Percentiles rank a stretch among this genome's conserved stretches.
These are phyloP conservation scores for Nyctibius grandis DNA, from an alignment of 2,797 vertebrate species.

Conservation along the genomic window DNA sequence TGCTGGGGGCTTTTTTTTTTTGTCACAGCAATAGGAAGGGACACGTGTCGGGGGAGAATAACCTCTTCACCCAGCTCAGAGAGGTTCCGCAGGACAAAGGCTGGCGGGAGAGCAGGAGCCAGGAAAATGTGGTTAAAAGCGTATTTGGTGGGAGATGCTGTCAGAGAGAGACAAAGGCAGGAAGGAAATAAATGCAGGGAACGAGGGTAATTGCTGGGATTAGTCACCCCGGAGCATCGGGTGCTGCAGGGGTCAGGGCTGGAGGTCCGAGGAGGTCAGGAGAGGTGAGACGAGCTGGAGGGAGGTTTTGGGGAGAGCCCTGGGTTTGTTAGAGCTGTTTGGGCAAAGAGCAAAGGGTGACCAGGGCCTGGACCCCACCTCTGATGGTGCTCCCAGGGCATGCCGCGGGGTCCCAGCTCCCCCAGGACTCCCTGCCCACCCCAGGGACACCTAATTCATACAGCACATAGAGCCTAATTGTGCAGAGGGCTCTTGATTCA, in stretches of 20 bases:
- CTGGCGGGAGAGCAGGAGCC: not conserved
- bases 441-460: not conserved
- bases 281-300: not conserved
- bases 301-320: not conserved
- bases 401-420: fast-evolving
- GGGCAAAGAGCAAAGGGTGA: not conserved
- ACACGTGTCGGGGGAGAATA: not conserved
- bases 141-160: not conserved
- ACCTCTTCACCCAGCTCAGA: not conserved
- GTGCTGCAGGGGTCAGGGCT: not conserved
- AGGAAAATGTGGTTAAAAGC: not conserved
- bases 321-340: not conserved
- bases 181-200: not conserved
- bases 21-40: fast-evolving
- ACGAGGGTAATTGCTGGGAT: constrained; percentile 25
- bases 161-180: constrained; percentile 35
- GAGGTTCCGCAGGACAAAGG: not conserved
- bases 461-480: not conserved
- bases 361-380: fast-evolving
- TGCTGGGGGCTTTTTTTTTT: not conserved
- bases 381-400: not conserved
- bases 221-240: not conserved
- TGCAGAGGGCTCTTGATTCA: not conserved
- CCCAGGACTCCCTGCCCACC: no score
- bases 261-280: not conserved